Evolutionary conservation across 2,113 vertebrate species (phyloP).

Genomic region (Hiodon alosoides): DNA sequence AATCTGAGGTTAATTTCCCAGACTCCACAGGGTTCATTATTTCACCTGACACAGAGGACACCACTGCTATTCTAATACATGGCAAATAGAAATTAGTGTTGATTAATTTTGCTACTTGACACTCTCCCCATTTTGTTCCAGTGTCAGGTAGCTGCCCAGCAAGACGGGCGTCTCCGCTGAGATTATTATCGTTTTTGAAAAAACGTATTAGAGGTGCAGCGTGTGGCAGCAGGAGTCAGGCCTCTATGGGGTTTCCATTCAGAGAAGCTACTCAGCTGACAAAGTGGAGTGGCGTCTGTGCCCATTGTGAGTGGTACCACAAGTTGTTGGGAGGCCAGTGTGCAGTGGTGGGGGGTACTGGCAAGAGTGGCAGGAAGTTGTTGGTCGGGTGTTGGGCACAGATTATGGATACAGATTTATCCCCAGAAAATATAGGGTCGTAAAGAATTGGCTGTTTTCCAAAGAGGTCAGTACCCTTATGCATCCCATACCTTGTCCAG

Average conservation of each 20-base stretch:
- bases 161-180: conserved; percentile 12
- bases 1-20: conserved; percentile 75
- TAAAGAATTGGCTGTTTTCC: conserved; percentile 10
- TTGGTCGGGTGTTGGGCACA: not conserved
- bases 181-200: not conserved
- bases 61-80: conserved; percentile 72
- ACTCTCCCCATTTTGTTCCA: conserved; percentile 35
- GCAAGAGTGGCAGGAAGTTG: conserved; percentile 4
- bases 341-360: not conserved
- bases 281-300: not conserved
- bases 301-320: conserved; percentile 20
- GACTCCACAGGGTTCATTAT: conserved; percentile 68
- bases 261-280: not conserved
- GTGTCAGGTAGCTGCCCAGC: conserved; percentile 6
- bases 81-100: conserved; percentile 73
- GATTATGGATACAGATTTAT: conserved; percentile 26
- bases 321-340: not conserved
- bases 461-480: not conserved
- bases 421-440: conserved; percentile 20
- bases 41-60: conserved; percentile 72
- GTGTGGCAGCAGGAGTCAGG: not conserved
- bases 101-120: conserved; percentile 74
- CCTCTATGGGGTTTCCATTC: not conserved
- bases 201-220: conserved; percentile 9
- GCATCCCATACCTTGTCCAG: not conserved